Evolutionary conservation across 2,113 vertebrate species (phyloP).

Genomic region (Corydoras maculifer): DNA sequence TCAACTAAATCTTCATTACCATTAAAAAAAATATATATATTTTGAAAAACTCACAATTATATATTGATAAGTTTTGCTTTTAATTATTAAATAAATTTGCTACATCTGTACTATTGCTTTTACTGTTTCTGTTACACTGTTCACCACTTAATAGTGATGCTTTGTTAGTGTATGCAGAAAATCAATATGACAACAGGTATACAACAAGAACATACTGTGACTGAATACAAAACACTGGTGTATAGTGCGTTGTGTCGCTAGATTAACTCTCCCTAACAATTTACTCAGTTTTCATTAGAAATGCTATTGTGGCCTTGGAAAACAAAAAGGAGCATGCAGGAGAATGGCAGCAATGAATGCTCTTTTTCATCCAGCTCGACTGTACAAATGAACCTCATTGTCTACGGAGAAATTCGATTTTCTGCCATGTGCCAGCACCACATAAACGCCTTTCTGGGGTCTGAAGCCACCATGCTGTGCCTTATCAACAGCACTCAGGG

Average conservation of each 20-base stretch:
- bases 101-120: neutral
- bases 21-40: too few relatives aligned
- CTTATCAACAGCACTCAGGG: constrained; percentile 69
- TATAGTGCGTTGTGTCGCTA: constrained; percentile 31
- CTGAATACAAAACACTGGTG: constrained; percentile 15
- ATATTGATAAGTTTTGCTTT: neutral
- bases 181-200: constrained; percentile 24
- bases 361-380: constrained; percentile 63
- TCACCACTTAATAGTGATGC: neutral
- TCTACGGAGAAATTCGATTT: constrained; percentile 62
- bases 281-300: constrained; percentile 51
- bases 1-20: too few relatives aligned
- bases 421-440: constrained; percentile 54
- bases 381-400: constrained; percentile 57
- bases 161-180: constrained; percentile 30
- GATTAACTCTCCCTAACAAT: constrained; percentile 53
- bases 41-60: too few relatives aligned
- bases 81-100: neutral
- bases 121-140: neutral
- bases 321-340: constrained; percentile 42
- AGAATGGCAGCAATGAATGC: constrained; percentile 45
- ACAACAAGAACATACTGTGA: constrained; percentile 6
- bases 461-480: constrained; percentile 48
- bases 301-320: constrained; percentile 47
- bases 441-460: constrained; percentile 54